Base-by-base conservation (phyloP, 2,888 invertebrate species). In the Cerastis rubricosa region DNA sequence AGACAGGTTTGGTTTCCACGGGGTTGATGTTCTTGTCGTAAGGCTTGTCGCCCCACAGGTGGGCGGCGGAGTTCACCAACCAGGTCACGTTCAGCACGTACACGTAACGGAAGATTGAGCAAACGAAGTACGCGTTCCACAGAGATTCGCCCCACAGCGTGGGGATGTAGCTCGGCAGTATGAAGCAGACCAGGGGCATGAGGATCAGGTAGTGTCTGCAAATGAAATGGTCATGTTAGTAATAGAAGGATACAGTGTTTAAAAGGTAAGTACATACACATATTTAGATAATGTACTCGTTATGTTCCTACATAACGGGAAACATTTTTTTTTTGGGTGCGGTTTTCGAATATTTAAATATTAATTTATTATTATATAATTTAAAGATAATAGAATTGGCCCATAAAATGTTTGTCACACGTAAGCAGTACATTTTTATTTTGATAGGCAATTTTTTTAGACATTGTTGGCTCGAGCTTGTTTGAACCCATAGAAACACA, bases 31-130 rank as follows among this genome's bases (percentile, higher is more conserved):
- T 93, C 97, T 97, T 97, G 92, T 99, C 98, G 90, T 98, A 98
- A 35, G 98, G 98, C 89, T 97, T 97, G 87, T 96, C 95, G 72
- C 98, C 98, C 96, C 97, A 98, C 90, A 98, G 96, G 94, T 99
- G 99, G 19, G 99, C 99, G 0, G 98, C 98, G 82, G 98, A 98
- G 96, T 99, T 99, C 59, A 99, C 98, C 78, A 98, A 96, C 99
- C 99, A 99, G 7, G 99, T 99, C 75, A 98, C 97, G 93, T 99
- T 98, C 74, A 99, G 97, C 1, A 98, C 97, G 90, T 98, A 97
- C 51, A 97, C 97, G 95, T 98, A 99, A 71, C 99, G 97, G 92
- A 98, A 97, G 89, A 98, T 97, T 35, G 98, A 97, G 85, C 97
- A 97, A n/a, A 98, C 97, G 92, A 97, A 97, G 95, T 97, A 98